A percentile compares a stretch with the other conserved stretches of the same genome.
Evolutionary conservation across 1,140 invertebrate species (phyloP).

Genomic region (Drosophila auraria): DNA sequence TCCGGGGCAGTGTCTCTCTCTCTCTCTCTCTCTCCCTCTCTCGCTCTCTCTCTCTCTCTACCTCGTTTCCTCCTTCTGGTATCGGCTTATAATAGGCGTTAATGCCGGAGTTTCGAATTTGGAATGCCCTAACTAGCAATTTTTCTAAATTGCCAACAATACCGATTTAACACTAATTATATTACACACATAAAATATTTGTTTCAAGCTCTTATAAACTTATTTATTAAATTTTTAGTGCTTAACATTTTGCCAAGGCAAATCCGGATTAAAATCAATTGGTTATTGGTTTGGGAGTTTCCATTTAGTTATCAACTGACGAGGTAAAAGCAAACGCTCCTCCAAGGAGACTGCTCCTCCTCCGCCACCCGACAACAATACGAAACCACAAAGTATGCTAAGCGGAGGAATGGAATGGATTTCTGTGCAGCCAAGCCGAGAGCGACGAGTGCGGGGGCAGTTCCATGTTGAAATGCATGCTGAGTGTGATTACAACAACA

Average conservation of each 20-base stretch:
- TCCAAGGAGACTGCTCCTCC: not conserved
- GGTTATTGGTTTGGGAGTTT: too few relatives aligned
- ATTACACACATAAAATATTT: too few relatives aligned
- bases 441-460: slow-evolving; percentile 14
- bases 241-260: too few relatives aligned
- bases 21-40: too few relatives aligned
- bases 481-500: slow-evolving; percentile 81
- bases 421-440: slow-evolving; percentile 7
- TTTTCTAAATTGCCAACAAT: too few relatives aligned
- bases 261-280: too few relatives aligned
- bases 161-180: too few relatives aligned
- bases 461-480: slow-evolving; percentile 77
- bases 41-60: not conserved
- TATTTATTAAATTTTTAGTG: too few relatives aligned
- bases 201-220: too few relatives aligned
- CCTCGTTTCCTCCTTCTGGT: not conserved
- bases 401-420: slow-evolving; percentile 15
- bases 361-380: slow-evolving; percentile 12
- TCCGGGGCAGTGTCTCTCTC: not conserved
- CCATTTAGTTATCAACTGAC: too few relatives aligned
- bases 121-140: not conserved
- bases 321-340: not conserved
- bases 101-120: slow-evolving; percentile 29
- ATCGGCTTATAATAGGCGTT: slow-evolving; percentile 54
- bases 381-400: slow-evolving; percentile 60